Base-by-base conservation (phyloP, 2,113 vertebrate genomes). In the Cairina moschata region DNA sequence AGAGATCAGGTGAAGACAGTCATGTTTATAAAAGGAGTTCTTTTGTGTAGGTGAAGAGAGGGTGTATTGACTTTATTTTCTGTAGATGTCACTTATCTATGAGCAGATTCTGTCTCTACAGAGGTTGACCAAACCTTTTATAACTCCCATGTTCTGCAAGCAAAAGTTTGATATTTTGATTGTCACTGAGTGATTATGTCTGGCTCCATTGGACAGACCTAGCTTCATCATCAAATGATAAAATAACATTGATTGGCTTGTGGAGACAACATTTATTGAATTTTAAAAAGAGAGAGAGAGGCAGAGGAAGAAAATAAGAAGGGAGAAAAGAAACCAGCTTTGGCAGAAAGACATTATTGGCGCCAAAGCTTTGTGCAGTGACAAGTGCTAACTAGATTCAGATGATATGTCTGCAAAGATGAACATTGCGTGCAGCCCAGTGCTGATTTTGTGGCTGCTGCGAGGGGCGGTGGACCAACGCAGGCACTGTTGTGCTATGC, bases 401-500 rank as follows among this genome's bases (percentile, higher is more conserved):
- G 72, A 52, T 28, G 67, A 62, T 73, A 52, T 60, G 23, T 65
- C 68, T 93, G 68, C 83, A 68, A 67, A 81, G 68, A n/a, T 4
- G 34, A 68, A 58, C 2, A 2, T 75, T 71, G 50, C 0, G 6
- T 18, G 28, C 67, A 87, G 55, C 16, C 48, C 28, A 34, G 40
- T 50, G 81, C 34, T 58, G 55, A 11, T 38, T 58, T 42, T 79
- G 44, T 44, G 44, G 52, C 54, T 90, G 38, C 67, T 80, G 55
- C 42, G 40, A 46, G 17, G 4, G 3, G 8, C 34, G 1, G 11
- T 81, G 76, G 44, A 81, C 32, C 25, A 65, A 21, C 21, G 44
- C 34, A 78, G 31, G 12, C 34, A 90, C 36, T 60, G 31, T 44
- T 0, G 0, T 86, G 54, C n/a, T 83, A 0, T 54, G n/a, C 23